Conservation (phyloP, 2,888 invertebrate species). For the Abrostola tripartita region DNA sequence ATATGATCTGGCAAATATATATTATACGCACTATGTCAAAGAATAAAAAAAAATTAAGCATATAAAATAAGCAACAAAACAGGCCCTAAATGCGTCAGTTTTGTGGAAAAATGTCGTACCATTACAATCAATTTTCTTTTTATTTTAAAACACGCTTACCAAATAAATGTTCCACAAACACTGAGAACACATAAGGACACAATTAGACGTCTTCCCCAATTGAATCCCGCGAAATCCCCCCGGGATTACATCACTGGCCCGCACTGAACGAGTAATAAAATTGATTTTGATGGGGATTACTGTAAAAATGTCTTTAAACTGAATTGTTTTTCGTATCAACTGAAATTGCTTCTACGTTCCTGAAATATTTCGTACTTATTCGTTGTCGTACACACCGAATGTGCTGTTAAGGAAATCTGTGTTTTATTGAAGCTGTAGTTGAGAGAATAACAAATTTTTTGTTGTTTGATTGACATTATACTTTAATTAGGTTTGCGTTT, state of each 20-base stretch:
- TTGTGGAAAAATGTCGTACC: too few species aligned
- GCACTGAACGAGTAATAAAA: constrained; percentile 51
- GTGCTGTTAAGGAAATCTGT: too few species aligned
- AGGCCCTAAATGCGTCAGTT: too few species aligned
- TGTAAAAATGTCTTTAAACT: constrained; percentile 12
- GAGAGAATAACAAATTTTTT: too few species aligned
- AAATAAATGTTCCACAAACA: constrained; percentile 12
- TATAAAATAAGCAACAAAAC: too few species aligned
- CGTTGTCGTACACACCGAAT: too few species aligned
- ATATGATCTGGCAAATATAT: too few species aligned
- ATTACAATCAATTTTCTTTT: background rate
- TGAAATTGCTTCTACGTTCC: background rate
- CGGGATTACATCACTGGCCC: constrained; percentile 51
- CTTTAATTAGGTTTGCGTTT: too few species aligned
- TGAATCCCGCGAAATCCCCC: constrained; percentile 36
- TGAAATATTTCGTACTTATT: background rate
- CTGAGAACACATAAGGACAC: constrained; percentile 34
- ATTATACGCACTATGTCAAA: too few species aligned
- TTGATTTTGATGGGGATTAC: constrained; percentile 51
- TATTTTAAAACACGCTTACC: background rate
- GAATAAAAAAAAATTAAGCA: too few species aligned
- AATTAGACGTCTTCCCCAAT: constrained; percentile 54
- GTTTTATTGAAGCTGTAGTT: too few species aligned
- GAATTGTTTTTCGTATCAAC: background rate
- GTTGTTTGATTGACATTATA: too few species aligned